Base-by-base conservation (phyloP, 2,797 vertebrate species). In the Pelobates cultripes region DNA sequence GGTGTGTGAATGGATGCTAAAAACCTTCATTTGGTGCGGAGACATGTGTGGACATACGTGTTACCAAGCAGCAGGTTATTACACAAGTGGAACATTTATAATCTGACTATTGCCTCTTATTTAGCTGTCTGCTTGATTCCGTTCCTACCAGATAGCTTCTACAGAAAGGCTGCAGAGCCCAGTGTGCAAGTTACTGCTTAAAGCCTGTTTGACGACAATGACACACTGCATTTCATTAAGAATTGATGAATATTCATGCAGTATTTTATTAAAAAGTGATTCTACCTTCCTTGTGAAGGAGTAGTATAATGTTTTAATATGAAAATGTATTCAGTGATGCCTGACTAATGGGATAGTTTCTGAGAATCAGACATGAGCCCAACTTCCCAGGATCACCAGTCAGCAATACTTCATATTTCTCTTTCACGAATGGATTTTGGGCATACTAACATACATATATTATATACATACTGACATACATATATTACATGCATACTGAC, bases 201-300 rank as follows among this genome's bases (percentile, higher is more conserved):
- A 64, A 64, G 61, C 7, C 55, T 40, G 15, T 41, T 28, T 28
- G 55, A 55, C 66, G 77, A 79, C 77, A 83, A 43, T 75, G 66
- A 70, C 47, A 82, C 66, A 76, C 55, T 71, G 72, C 68, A 75
- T 78, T 66, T 41, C 45, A 84, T 79, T 74, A 79, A 41, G 57
- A 75, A 75, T 41, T 79, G 57, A 75, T 84, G 73, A 84, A 79
- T 84, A 79, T 84, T 84, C 77, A 83, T 70, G 47, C 44, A 71
- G 57, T 43, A 67, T 79, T 79, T 75, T 64, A 75, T 79, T 47
- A 69, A 44, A 7, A 78, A 75, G n/a, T 12, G 55, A 55, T 77
- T 75, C 41, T 64, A 28, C 61, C 57, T 78, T 70, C 41, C 61
- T 43, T 17, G 17, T 69, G 40, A 69, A 17, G 57, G 12, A 82